Base-by-base conservation (phyloP, 2,113 vertebrate species). In the Indicator maculatus region DNA sequence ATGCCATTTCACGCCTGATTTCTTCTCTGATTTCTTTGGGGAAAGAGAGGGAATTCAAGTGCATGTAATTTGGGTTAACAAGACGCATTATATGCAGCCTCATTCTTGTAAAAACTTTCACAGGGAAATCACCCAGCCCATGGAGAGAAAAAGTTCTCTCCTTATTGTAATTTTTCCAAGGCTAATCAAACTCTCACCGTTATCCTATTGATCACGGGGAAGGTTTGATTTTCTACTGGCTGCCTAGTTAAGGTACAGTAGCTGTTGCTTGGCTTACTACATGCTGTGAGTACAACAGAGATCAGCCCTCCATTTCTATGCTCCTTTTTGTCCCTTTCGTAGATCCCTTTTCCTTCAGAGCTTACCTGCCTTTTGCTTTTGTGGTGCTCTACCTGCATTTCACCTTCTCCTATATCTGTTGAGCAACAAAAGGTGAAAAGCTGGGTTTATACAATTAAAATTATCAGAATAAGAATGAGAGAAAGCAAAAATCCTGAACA, bases 21-120 rank as follows among this genome's bases (percentile, higher is more conserved):
- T 97, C 95, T 94, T 65, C 93, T 93, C 96, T 97, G 96, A 96
- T 97, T 97, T 96, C 96, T 97, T 95, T 95, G 93, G 96, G 96
- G 96, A 96, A 95, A 91, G 95, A 95, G 95, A 86, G 93, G 96
- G 96, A 96, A 97, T 94, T 97, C 93, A 86, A 97, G 95, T 96
- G 96, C 95, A 94, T 95, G 93, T 97, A 96, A 97, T 97, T 96
- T 97, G 96, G 96, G 96, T 96, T 97, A 96, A 97, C 95, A 95
- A 97, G 96, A 96, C 66, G 39, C 95, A 97, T 97, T 97, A 97
- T 96, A 95, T 83, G 96, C 93, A 93, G 96, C 93, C 91, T 96
- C 93, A 94, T 96, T 97, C 96, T 96, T 97, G 96, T 93, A 96
- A 96, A 97, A 97, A 96, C 96, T 96, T 96, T 96, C 95, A 94